These are phyloP conservation scores for Polyommatus icarus DNA, from an alignment of 2,888 invertebrate species.

Conservation along the genomic window DNA sequence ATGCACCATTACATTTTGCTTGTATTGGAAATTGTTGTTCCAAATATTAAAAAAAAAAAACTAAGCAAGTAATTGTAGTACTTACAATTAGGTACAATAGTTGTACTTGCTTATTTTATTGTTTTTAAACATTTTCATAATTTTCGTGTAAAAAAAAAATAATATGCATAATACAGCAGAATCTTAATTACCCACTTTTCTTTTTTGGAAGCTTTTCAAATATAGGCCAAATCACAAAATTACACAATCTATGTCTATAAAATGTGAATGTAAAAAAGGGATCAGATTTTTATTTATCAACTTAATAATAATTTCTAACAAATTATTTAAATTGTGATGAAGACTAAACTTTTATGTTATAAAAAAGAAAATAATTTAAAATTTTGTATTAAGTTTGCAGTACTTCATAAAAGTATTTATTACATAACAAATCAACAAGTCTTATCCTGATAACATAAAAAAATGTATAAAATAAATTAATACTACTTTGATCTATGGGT, in stretches of 20 bases:
- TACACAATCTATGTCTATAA: no score
- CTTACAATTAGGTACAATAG: no score
- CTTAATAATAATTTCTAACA: not conserved
- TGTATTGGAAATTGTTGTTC: not conserved
- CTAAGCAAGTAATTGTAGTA: no score
- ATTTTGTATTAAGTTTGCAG: not conserved
- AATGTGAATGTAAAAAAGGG: not conserved
- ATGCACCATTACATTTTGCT: not conserved
- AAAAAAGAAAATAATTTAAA: not conserved
- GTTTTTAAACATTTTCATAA: no score
- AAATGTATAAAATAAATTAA: constrained; percentile 7
- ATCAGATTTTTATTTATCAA: not conserved
- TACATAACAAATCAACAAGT: constrained; percentile 20
- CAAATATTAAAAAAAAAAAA: no score
- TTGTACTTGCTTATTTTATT: no score
- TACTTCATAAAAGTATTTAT: not conserved
- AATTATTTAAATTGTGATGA: constrained; percentile 6
- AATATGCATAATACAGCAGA: no score
- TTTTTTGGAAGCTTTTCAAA: no score
- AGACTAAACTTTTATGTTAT: not conserved
- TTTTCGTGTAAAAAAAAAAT: no score
- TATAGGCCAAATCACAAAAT: no score
- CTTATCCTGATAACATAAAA: not conserved
- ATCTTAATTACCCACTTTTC: no score
- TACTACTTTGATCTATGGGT: not conserved